Evolutionary conservation across 2,888 invertebrate species (phyloP), one percentile per base, ranked within the genome.

Genomic region (Synanthedon formicaeformis): DNA sequence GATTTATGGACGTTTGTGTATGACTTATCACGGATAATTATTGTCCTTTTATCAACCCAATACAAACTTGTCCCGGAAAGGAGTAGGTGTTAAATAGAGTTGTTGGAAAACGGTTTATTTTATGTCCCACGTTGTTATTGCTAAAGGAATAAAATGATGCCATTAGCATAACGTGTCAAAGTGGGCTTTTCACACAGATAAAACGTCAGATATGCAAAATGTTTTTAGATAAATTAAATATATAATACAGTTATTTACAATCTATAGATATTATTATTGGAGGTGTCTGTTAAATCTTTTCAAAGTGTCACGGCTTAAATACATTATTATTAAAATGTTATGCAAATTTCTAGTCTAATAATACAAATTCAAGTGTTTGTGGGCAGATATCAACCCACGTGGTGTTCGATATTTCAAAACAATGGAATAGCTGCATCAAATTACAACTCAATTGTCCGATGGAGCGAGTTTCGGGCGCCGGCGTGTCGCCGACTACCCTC

Each of bases 401-500:
- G 57, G 12, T 51, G 49, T 56, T 14, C 51, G 55, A 52, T 55
- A 50, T 56, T 55, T 54, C 34, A 53, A 65, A 65, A 69, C 67
- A 66, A 67, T 64, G 57, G 64, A 56, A 50, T 49, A 50, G 52
- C 54, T 65, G 68, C 64, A 69, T 67, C 64, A 62, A 69, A 71
- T 71, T 69, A 65, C 64, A 66, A 65, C 58, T 64, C 60, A 66
- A 69, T 66, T 55, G 63, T 55, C 55, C 40, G 27, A 51, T 48
- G 12, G 61, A 66, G 72, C 69, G 75, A 69, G 73, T 68, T 71
- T 60, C 68, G 72, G 75, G 74, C 74, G 76, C 73, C 78, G 61
- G 41, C 57, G 60, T 55, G 71, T 61, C 75, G 73, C 58, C 64
- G 63, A 60, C 66, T 65, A 65, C 68, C 65, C 61, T 58, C 60